Percentiles rank a stretch among this genome's conserved stretches.
Conservation (phyloP, 1,140 invertebrate genomes). For the Caenorhabditis remanei region DNA sequence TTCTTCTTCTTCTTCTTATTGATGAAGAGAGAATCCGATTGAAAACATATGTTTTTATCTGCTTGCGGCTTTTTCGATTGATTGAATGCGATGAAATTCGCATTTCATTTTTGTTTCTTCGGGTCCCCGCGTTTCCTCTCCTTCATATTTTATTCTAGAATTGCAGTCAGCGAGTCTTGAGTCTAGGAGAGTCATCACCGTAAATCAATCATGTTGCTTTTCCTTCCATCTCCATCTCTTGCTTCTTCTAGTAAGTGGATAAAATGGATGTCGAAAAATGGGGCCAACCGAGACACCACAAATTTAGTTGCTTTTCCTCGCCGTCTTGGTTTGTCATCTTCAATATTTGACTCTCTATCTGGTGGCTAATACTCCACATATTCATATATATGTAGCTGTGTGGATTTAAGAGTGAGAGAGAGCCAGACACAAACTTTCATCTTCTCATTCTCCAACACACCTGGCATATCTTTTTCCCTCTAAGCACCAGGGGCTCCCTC, state of each 20-base stretch:
- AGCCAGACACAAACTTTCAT: conserved; percentile 21
- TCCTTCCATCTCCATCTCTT: background rate
- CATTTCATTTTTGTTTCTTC: background rate
- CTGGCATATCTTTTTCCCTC: conserved; percentile 42
- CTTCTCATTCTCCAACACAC: conserved; percentile 7
- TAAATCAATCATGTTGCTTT: conserved; percentile 56
- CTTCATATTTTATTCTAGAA: background rate
- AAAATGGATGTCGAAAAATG: conserved; percentile 43
- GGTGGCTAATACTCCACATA: conserved; percentile 48
- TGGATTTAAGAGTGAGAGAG: conserved; percentile 30
- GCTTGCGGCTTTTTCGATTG: conserved; percentile 18
- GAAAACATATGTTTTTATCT: conserved; percentile 46
- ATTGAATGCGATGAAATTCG: conserved; percentile 26
- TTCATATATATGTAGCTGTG: conserved; percentile 35
- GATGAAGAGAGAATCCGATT: conserved; percentile 7
- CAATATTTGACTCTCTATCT: conserved; percentile 1
- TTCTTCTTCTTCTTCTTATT: background rate
- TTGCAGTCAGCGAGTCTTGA: background rate
- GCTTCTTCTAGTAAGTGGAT: conserved; percentile 29
- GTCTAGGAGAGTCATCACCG: conserved; percentile 26
- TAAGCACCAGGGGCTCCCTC: conserved; percentile 10
- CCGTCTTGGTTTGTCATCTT: conserved; percentile 23
- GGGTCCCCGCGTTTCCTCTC: background rate
- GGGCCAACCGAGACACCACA: conserved; percentile 18
- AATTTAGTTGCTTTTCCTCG: conserved; percentile 41